phyloP scores from a whole-genome alignment of 1,140 invertebrate species.

The Drosophila seguyi region DNA sequence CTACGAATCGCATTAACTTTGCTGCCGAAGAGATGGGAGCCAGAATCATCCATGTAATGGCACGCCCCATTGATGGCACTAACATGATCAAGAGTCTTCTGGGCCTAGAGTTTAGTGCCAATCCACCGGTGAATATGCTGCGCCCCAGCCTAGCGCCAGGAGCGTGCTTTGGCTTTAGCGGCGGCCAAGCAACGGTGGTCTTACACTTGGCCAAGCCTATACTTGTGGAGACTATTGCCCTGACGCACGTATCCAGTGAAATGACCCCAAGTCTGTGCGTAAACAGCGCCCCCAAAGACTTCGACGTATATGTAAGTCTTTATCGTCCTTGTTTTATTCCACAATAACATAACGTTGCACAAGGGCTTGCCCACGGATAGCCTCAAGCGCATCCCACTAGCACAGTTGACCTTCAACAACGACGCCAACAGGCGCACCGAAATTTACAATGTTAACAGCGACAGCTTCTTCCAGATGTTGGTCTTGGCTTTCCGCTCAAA shows the following conservation, averaged over 20 bases:
- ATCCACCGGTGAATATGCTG: constrained; percentile 73
- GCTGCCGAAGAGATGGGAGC: constrained; percentile 68
- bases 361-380: constrained; percentile 27
- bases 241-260: constrained; percentile 64
- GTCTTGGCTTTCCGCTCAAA: constrained; percentile 48
- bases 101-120: constrained; percentile 65
- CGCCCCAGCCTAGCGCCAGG: constrained; percentile 53
- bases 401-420: constrained; percentile 41
- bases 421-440: constrained; percentile 37
- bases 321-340: neutral
- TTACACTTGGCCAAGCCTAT: constrained; percentile 60
- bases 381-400: constrained; percentile 22
- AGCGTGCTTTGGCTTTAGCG: constrained; percentile 65
- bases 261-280: constrained; percentile 53
- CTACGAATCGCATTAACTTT: constrained; percentile 56
- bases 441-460: constrained; percentile 16
- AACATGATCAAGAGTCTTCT: constrained; percentile 49
- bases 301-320: constrained; percentile 63
- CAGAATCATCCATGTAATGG: constrained; percentile 37
- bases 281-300: constrained; percentile 71
- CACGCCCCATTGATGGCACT: constrained; percentile 35
- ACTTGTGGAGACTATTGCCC: constrained; percentile 49
- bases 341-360: neutral
- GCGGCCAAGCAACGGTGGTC: constrained; percentile 37
- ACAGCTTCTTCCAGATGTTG: constrained; percentile 10